Conservation (phyloP, 2,113 vertebrate species). For the Tetraodon nigroviridis region DNA sequence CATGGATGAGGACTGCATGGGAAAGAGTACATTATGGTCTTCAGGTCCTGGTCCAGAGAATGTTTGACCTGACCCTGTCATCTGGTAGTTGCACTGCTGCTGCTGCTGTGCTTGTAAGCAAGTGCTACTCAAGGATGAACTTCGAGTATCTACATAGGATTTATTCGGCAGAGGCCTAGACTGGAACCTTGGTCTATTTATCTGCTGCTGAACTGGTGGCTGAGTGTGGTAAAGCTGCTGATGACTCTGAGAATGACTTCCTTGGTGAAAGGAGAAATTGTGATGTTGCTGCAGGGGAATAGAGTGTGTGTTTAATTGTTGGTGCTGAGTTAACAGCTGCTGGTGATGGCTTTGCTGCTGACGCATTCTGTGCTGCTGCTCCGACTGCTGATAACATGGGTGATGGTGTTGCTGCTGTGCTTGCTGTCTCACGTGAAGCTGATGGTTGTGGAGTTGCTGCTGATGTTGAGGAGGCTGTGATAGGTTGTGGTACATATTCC, state of each 20-base stretch:
- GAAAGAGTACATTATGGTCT: conserved; percentile 76
- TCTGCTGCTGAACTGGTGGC: conserved; percentile 46
- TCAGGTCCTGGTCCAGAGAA: conserved; percentile 75
- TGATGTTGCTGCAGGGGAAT: conserved; percentile 84
- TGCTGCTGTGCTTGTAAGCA: conserved; percentile 76
- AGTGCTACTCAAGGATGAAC: conserved; percentile 55
- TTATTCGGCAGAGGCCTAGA: conserved; percentile 74
- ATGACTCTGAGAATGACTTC: conserved; percentile 70
- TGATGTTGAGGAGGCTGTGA: conserved; percentile 63
- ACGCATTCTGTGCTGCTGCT: conserved; percentile 59
- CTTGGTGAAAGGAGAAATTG: conserved; percentile 88
- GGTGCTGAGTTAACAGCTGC: conserved; percentile 62
- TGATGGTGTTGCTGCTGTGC: conserved; percentile 54
- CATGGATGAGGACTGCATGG: conserved; percentile 70
- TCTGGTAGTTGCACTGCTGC: conserved; percentile 70
- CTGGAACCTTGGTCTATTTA: conserved; percentile 67
- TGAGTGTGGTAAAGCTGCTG: conserved; percentile 67
- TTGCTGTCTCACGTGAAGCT: conserved; percentile 60
- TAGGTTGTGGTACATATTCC: conserved; percentile 65
- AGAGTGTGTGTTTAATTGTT: conserved; percentile 82
- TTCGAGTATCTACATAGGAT: conserved; percentile 80
- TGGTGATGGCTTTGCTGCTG: conserved; percentile 66
- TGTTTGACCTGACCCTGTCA: conserved; percentile 72
- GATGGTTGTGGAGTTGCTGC: conserved; percentile 67
- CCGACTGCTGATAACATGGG: conserved; percentile 56